A percentile compares a stretch with the other conserved stretches of the same genome.
These are phyloP conservation scores for Podotricha telesiphe DNA, from an alignment of 2,888 invertebrate genomes.

Conservation along the genomic window DNA sequence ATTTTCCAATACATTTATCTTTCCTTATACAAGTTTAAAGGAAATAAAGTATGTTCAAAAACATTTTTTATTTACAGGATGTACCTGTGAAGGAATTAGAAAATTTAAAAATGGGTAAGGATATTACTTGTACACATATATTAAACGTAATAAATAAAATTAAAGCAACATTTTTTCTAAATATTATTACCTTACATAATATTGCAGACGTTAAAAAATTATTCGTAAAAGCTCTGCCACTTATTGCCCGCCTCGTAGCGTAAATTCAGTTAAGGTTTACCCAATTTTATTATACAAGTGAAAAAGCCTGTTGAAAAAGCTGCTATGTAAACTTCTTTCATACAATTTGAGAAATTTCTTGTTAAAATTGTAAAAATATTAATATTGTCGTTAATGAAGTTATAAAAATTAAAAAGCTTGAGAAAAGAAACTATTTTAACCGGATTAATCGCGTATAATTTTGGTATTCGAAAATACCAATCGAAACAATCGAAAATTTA, in stretches of 20 bases:
- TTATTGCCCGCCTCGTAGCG: conserved; percentile 18
- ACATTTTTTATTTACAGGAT: conserved; percentile 65
- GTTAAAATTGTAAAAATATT: neutral
- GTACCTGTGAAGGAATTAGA: conserved; percentile 74
- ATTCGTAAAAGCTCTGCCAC: conserved; percentile 10
- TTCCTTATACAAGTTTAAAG: neutral
- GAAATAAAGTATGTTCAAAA: neutral
- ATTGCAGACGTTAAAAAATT: conserved; percentile 1
- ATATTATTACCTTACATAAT: neutral
- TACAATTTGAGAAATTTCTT: neutral
- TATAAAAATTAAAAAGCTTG: too few species aligned
- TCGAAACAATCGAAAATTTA: too few species aligned
- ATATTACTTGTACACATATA: neutral
- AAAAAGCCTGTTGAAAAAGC: conserved; percentile 10
- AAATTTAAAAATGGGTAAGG: conserved; percentile 73
- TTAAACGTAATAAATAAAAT: conserved; percentile 1
- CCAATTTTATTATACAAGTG: conserved; percentile 13
- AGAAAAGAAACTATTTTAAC: too few species aligned
- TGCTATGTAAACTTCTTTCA: neutral
- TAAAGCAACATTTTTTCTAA: neutral
- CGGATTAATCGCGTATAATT: too few species aligned
- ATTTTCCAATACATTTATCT: conserved; percentile 1
- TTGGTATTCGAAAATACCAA: too few species aligned
- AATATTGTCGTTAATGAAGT: neutral
- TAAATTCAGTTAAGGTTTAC: conserved; percentile 22